Conservation (phyloP, 2,888 invertebrate genomes). For the Nomada goodeniana region DNA sequence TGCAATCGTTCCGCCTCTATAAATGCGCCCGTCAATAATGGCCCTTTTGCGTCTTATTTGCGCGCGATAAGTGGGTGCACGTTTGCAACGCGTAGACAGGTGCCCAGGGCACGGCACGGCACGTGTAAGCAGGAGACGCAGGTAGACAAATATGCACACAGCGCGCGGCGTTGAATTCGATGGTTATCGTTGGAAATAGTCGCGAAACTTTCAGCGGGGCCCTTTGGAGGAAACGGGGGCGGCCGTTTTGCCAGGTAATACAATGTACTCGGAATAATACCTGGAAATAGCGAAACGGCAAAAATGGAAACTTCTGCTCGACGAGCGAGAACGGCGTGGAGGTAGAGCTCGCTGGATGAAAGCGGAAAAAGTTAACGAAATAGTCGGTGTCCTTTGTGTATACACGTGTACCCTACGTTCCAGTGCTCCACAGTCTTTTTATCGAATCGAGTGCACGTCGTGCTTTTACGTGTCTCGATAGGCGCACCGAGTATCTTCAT, state of each 20-base stretch:
- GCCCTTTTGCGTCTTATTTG: background rate
- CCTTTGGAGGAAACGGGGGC: slow-evolving; percentile 50
- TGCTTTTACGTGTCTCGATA: slow-evolving; percentile 13
- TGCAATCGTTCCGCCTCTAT: slow-evolving; percentile 6
- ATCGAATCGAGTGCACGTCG: slow-evolving; percentile 10
- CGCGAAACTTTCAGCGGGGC: slow-evolving; percentile 60
- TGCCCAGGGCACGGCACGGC: background rate
- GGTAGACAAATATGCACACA: slow-evolving; percentile 25
- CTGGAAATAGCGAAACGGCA: slow-evolving; percentile 57
- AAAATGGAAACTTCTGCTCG: slow-evolving; percentile 57
- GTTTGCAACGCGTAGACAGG: background rate
- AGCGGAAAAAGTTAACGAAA: slow-evolving; percentile 15
- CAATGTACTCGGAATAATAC: slow-evolving; percentile 55
- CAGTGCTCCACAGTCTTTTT: slow-evolving; percentile 1
- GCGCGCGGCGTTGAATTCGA: slow-evolving; percentile 38
- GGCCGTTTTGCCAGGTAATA: slow-evolving; percentile 57
- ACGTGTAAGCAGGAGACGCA: slow-evolving; percentile 30
- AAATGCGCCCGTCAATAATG: slow-evolving; percentile 3
- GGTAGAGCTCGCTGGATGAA: background rate
- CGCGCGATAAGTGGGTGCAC: slow-evolving; percentile 1
- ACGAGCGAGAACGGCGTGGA: slow-evolving; percentile 8
- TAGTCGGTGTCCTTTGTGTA: slow-evolving; percentile 20
- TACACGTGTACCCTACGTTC: slow-evolving; percentile 4
- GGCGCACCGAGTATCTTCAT: slow-evolving; percentile 10
- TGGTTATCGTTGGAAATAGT: slow-evolving; percentile 65